Conservation (phyloP, 2,113 vertebrate genomes). For the Bambusicola thoracicus region DNA sequence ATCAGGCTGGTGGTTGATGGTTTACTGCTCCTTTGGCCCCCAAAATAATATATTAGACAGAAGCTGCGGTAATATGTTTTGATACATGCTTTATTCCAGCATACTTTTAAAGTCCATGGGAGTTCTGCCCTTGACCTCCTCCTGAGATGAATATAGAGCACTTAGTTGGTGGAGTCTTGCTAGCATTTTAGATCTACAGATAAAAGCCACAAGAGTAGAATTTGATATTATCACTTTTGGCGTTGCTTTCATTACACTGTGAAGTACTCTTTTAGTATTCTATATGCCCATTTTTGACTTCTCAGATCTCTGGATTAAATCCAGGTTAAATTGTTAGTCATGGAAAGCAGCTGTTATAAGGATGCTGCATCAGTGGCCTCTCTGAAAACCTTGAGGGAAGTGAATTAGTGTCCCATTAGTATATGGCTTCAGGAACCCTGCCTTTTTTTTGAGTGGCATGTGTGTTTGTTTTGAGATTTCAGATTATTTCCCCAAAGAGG, state of each 20-base stretch:
- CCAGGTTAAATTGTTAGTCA: not conserved
- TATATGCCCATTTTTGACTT: not conserved
- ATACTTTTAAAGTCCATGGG: constrained; percentile 21
- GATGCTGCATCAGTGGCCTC: not conserved
- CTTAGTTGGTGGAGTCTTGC: not conserved
- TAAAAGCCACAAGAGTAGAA: constrained; percentile 5
- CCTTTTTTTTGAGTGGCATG: not conserved
- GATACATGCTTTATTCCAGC: constrained; percentile 11
- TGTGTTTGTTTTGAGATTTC: not conserved
- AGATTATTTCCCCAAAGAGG: not conserved
- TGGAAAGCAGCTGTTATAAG: not conserved
- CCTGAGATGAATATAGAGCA: constrained; percentile 4
- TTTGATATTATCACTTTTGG: not conserved
- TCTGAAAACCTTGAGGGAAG: not conserved
- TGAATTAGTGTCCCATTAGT: not conserved
- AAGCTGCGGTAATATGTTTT: constrained; percentile 41
- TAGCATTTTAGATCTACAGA: constrained; percentile 12
- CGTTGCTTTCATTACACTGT: not conserved
- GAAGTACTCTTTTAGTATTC: not conserved
- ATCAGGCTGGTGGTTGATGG: constrained; percentile 43
- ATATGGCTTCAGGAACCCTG: not conserved
- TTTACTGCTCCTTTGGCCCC: constrained; percentile 66
- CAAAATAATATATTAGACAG: constrained; percentile 24
- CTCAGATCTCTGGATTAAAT: not conserved
- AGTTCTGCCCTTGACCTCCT: constrained; percentile 50